Conservation (phyloP, 2,888 invertebrate species). For the Trissonchulus latispiculum region DNA sequence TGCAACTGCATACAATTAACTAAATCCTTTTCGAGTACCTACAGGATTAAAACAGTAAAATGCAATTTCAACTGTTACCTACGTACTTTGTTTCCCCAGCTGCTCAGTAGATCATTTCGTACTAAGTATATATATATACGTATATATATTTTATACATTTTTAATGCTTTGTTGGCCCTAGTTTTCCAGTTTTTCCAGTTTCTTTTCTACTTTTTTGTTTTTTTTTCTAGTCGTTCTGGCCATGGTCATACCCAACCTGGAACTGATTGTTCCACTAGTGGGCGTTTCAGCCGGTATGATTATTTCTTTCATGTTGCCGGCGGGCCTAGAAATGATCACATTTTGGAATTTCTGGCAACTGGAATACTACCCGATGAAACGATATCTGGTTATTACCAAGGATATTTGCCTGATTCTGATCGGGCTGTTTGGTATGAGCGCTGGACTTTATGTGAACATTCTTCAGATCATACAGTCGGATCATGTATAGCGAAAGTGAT, state of each 20-base stretch:
- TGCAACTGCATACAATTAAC: no score
- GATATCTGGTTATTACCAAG: background rate
- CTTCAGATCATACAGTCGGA: background rate
- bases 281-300: constrained; percentile 39
- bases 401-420: background rate
- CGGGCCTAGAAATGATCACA: constrained; percentile 33
- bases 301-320: constrained; percentile 37
- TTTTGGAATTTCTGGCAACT: constrained; percentile 28
- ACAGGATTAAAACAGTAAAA: no score
- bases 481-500: no score
- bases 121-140: no score
- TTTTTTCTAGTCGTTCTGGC: no score
- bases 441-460: background rate
- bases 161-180: no score
- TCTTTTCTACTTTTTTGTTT: constrained; percentile 22
- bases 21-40: no score
- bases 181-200: no score
- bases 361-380: background rate
- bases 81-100: no score
- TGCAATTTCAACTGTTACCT: no score
- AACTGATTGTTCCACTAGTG: constrained; percentile 26
- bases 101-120: no score
- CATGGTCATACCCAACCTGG: constrained; percentile 35
- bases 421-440: background rate
- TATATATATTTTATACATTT: no score